A percentile compares a stretch with the other conserved stretches of the same genome.
phyloP scores from a whole-genome alignment of 2,888 invertebrate genomes.

The Aspidiotus destructor region DNA sequence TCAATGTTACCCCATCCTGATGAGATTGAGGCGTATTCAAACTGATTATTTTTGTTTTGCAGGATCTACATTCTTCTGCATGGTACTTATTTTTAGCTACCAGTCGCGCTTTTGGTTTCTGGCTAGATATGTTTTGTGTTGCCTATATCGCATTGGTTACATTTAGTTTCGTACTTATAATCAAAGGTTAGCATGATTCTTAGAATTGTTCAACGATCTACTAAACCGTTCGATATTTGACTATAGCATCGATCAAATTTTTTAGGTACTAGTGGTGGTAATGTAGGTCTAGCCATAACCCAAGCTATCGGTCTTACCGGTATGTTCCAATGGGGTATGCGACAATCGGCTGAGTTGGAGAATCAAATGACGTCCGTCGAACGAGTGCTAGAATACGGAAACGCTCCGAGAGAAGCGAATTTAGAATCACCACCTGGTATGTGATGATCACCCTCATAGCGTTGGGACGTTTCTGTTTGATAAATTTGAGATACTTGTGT shows the following conservation, averaged over 20 bases:
- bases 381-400: conserved; percentile 70
- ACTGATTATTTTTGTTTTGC: conserved; percentile 12
- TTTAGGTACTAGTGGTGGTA: conserved; percentile 48
- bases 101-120: conserved; percentile 86
- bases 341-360: conserved; percentile 80
- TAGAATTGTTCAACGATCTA: neutral
- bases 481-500: neutral
- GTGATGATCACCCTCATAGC: neutral
- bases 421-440: conserved; percentile 39
- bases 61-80: conserved; percentile 53
- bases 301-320: conserved; percentile 71
- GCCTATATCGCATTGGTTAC: conserved; percentile 78
- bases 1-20: no score
- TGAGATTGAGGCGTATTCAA: no score
- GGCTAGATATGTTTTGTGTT: conserved; percentile 80
- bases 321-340: conserved; percentile 81
- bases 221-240: no score
- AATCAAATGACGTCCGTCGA: conserved; percentile 88
- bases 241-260: no score
- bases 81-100: conserved; percentile 85
- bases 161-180: conserved; percentile 62
- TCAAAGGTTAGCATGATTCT: conserved; percentile 33
- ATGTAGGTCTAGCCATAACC: conserved; percentile 68
- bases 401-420: conserved; percentile 52
- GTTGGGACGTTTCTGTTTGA: neutral